Conservation (phyloP, 2,113 vertebrate species). For the Mohoua ochrocephala region DNA sequence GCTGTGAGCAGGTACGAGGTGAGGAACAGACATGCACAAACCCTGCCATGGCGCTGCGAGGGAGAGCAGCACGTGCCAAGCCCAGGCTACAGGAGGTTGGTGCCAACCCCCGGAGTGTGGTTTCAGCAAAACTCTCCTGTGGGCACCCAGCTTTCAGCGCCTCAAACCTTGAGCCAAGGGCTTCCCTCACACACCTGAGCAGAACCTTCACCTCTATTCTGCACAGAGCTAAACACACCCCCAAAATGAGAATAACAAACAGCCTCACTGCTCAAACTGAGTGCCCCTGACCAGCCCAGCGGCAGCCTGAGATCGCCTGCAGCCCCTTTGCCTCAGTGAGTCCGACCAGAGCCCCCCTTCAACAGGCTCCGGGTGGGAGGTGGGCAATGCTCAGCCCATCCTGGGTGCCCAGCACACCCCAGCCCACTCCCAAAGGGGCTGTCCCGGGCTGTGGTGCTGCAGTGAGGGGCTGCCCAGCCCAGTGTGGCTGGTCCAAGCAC, state of each 20-base stretch:
- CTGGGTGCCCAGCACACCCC: not conserved
- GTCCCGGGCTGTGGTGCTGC: not conserved
- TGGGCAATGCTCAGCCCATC: not conserved
- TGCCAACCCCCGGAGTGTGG: not conserved
- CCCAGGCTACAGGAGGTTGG: not conserved
- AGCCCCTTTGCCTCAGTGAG: not conserved
- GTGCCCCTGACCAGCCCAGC: not conserved
- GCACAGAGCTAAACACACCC: not conserved
- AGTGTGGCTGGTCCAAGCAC: not conserved
- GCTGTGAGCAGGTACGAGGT: not conserved
- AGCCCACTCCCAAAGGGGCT: not conserved
- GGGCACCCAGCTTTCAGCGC: not conserved
- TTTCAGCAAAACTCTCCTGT: not conserved
- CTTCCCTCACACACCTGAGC: not conserved
- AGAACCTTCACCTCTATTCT: not conserved
- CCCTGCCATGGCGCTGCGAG: not conserved
- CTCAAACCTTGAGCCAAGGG: not conserved
- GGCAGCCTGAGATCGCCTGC: accelerated
- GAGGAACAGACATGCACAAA: not conserved
- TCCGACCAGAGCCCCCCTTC: accelerated
- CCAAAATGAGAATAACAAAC: not conserved
- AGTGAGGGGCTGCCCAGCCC: not conserved
- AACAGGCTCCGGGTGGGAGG: too few relatives aligned
- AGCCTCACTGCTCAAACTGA: not conserved
- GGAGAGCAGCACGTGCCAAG: not conserved